These are phyloP conservation scores for Macrostomum cliftonense DNA, from an alignment of 2,888 invertebrate genomes.

Conservation along the genomic window DNA sequence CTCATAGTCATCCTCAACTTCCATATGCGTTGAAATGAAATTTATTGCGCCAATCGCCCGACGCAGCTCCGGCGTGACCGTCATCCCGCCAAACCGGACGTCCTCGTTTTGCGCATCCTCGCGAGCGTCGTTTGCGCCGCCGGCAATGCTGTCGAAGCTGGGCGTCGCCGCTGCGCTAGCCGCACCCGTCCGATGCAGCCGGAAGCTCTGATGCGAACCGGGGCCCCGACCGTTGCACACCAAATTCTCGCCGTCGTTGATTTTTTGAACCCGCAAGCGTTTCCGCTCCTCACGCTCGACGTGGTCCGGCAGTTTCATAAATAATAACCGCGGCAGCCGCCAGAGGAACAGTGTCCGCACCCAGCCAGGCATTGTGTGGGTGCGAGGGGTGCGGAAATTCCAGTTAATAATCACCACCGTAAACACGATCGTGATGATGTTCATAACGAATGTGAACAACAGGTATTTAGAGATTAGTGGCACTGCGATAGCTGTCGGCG, in stretches of 20 bases:
- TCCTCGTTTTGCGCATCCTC: background rate
- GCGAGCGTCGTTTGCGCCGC: background rate
- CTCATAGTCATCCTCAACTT: constrained; percentile 6
- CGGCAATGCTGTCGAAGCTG: constrained; percentile 39
- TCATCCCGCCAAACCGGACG: background rate
- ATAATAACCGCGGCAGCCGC: constrained; percentile 68
- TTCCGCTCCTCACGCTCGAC: constrained; percentile 14
- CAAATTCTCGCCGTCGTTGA: too few species aligned
- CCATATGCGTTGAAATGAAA: constrained; percentile 10
- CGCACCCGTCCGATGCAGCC: too few species aligned
- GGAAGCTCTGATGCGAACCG: too few species aligned
- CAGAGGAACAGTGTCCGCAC: constrained; percentile 81
- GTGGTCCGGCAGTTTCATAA: constrained; percentile 74
- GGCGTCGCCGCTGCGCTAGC: too few species aligned
- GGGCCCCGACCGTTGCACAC: too few species aligned
- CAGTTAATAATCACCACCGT: constrained; percentile 98
- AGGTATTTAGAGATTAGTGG: constrained; percentile 97
- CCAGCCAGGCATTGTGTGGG: constrained; percentile 95
- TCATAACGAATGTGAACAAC: constrained; percentile 97
- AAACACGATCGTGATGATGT: constrained; percentile 92
- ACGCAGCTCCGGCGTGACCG: constrained; percentile 50
- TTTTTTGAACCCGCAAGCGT: too few species aligned
- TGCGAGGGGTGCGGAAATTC: constrained; percentile 84
- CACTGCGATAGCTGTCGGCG: constrained; percentile 78
- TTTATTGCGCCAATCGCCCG: constrained; percentile 6